A percentile compares a stretch with the other conserved stretches of the same genome.
Evolutionary conservation across 1,140 invertebrate genomes (phyloP).

Genomic region (Dufourea novaeangliae): DNA sequence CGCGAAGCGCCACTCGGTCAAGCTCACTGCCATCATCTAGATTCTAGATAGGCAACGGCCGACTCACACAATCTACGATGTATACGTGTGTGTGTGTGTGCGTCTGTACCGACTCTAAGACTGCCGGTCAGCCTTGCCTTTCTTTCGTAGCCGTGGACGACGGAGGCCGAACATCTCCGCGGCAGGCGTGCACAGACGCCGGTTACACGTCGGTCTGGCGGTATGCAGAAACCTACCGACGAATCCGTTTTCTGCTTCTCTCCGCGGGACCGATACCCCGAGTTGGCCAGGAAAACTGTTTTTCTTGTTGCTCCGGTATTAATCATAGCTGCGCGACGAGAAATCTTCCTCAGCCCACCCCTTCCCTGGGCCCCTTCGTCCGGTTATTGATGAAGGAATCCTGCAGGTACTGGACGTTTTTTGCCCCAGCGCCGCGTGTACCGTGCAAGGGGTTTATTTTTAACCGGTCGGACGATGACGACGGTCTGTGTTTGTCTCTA

Average conservation of each 20-base stretch:
- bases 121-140: slow-evolving; percentile 58
- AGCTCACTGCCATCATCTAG: slow-evolving; percentile 77
- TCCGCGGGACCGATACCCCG: slow-evolving; percentile 27
- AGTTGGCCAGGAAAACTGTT: slow-evolving; percentile 22
- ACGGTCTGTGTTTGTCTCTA: slow-evolving; percentile 21
- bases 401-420: slow-evolving; percentile 23
- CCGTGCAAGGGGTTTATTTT: slow-evolving; percentile 26
- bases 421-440: not conserved
- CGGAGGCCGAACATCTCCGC: not conserved
- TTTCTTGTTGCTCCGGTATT: slow-evolving; percentile 37
- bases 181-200: not conserved
- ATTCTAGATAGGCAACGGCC: slow-evolving; percentile 61
- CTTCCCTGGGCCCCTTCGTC: not conserved
- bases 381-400: slow-evolving; percentile 43
- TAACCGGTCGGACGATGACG: not conserved
- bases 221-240: slow-evolving; percentile 50
- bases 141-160: slow-evolving; percentile 36
- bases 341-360: slow-evolving; percentile 2
- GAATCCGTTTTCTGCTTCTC: slow-evolving; percentile 15
- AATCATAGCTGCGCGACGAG: slow-evolving; percentile 41
- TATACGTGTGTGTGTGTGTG: not conserved
- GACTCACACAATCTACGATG: not conserved
- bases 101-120: slow-evolving; percentile 46
- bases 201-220: slow-evolving; percentile 44
- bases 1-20: slow-evolving; percentile 77